Base-by-base conservation (phyloP, 2,113 vertebrate species). In the Eurypyga helias region DNA sequence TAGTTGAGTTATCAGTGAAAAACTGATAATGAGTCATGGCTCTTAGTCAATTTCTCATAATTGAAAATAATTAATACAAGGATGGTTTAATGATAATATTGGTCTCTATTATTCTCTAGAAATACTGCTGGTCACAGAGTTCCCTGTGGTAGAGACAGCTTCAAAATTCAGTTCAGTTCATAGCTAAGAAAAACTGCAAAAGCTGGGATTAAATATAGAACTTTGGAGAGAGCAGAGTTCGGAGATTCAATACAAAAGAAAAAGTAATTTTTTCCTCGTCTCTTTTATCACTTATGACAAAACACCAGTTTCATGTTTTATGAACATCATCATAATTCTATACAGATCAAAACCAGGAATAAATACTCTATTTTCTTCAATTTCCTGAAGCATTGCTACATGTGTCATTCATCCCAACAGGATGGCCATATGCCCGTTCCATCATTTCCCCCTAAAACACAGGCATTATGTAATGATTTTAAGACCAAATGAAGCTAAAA, bases 11-110 rank as follows among this genome's bases (percentile, higher is more conserved):
- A 19, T 21, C 45, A 17, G 5, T 26, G 17, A 45, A 72, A 86
- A 65, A 14, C 3, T 16, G 10, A 23, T 18, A 25, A 14, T 3
- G 28, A 46, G 28, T 20, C 0, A 0, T 36, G 18, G 8, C 5
- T 70, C 46, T 71, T 31, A 15, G 18, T 17, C 65, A 29, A 5
- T 33, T 17, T 49, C 43, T 43, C 55, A 24, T 34, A 41, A 23
- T 26, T 62, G 7, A 29, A 67, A 88, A 60, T n/a, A 57, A 73
- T 34, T n/a, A 19, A 19, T 17, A 19, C 19, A 17, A 69, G 7
- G 19, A 69, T 41, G 31, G 6, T 19, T 76, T 65, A 16, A 41
- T 81, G 45, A 11, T n/a, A 60, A 49, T 26, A 52, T 7, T 17
- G 1, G 4, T 51, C 52, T 29, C 51, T 65, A 12, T 28, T 36